Base-by-base conservation (phyloP, 1,140 invertebrate genomes). In the Psix sp. region DNA sequence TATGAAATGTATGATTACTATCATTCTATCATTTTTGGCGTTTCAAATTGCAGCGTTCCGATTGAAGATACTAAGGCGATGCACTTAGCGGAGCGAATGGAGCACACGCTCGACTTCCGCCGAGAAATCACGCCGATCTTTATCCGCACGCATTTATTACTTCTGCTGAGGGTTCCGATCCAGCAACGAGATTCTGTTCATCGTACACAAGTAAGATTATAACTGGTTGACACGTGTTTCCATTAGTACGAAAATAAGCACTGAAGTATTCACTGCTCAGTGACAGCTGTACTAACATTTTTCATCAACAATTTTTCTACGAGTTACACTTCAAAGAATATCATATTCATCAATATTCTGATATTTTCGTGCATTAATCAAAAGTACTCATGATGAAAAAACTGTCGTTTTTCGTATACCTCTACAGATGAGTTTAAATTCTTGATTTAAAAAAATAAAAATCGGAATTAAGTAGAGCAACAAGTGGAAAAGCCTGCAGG, bases 241-340 rank as follows among this genome's bases (percentile, higher is more conserved):
- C 43, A 63, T 70, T 62, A 68, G 66, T 77, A 11, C 13, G 78
- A 80, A 79, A 81, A 77, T 59, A 65, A 38, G 38, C 72, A 63
- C 59, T 79, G 77, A n/a, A n/a, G n/a, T n/a, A n/a, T n/a, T n/a
- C n/a, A n/a, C n/a, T n/a, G n/a, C n/a, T n/a, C n/a, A n/a, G n/a
- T n/a, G n/a, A n/a, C n/a, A n/a, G n/a, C n/a, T n/a, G n/a, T n/a
- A n/a, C n/a, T n/a, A n/a, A n/a, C n/a, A n/a, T n/a, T n/a, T n/a
- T n/a, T n/a, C n/a, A n/a, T n/a, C n/a, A n/a, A n/a, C n/a, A n/a
- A n/a, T n/a, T n/a, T n/a, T n/a, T n/a, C n/a, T n/a, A n/a, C n/a
- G n/a, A n/a, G n/a, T n/a, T n/a, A n/a, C n/a, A n/a, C n/a, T n/a
- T n/a, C n/a, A n/a, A n/a, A n/a, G n/a, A n/a, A n/a, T n/a, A n/a